Conservation (phyloP, 1,140 invertebrate species). For the Drosophila subobscura region DNA sequence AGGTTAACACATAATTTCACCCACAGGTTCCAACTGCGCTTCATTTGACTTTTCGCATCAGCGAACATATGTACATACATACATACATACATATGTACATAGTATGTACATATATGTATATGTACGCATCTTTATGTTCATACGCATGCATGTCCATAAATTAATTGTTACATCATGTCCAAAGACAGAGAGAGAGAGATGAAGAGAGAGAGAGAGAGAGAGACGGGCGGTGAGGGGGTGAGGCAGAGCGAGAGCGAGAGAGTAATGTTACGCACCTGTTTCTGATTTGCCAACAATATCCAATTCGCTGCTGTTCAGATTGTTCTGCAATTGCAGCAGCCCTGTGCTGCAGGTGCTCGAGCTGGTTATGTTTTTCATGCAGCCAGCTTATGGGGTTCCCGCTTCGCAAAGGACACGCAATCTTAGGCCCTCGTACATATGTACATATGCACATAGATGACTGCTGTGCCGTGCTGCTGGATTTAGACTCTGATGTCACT, state of each 20-base stretch:
- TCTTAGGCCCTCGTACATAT: background rate
- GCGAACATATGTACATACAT: no score
- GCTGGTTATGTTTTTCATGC: conserved; percentile 83
- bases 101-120: no score
- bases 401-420: conserved; percentile 4
- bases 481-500: conserved; percentile 60
- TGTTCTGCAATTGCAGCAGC: conserved; percentile 81
- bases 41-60: no score
- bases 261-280: conserved; percentile 63
- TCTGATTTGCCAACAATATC: conserved; percentile 72
- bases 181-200: background rate
- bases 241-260: background rate
- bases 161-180: conserved; percentile 4
- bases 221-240: background rate
- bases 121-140: no score
- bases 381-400: conserved; percentile 62
- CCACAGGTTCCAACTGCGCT: no score
- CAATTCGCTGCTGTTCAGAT: conserved; percentile 75
- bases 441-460: conserved; percentile 8
- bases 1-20: no score
- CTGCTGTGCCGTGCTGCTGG: background rate
- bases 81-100: no score
- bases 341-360: conserved; percentile 80
- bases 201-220: background rate
- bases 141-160: background rate